Conservation (phyloP, 2,797 vertebrate species). For the Microctenopoma steveboyesi region DNA sequence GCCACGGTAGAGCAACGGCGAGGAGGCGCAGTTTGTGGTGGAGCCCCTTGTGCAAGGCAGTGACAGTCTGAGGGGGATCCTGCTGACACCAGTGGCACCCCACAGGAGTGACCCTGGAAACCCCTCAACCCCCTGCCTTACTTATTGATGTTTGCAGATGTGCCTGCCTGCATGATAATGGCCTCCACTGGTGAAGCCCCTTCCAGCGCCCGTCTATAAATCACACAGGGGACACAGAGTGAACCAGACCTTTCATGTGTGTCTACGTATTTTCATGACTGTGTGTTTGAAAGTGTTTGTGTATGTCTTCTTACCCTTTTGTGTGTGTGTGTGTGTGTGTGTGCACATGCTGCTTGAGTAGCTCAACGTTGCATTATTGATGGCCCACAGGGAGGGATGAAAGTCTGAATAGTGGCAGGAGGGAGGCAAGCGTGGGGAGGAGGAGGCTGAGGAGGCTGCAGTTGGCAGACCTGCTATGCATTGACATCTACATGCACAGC, state of each 20-base stretch:
- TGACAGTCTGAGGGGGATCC: slow-evolving; percentile 61
- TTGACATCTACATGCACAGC: slow-evolving; percentile 29
- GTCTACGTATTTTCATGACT: slow-evolving; percentile 35
- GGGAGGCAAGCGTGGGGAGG: slow-evolving; percentile 6
- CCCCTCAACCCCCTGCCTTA: slow-evolving; percentile 56
- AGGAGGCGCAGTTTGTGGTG: slow-evolving; percentile 58
- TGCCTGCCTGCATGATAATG: slow-evolving; percentile 78
- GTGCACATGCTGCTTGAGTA: slow-evolving; percentile 38
- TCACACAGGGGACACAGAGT: slow-evolving; percentile 58
- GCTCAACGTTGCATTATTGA: slow-evolving; percentile 79
- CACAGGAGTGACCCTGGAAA: slow-evolving; percentile 61
- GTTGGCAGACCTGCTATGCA: slow-evolving; percentile 38
- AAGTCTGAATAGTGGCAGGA: slow-evolving; percentile 67
- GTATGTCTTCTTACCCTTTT: slow-evolving; percentile 27
- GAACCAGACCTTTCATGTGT: slow-evolving; percentile 28
- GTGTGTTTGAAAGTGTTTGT: slow-evolving; percentile 31
- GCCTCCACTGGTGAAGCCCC: slow-evolving; percentile 59
- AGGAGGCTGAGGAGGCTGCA: slow-evolving; percentile 38
- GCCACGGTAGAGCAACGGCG: slow-evolving; percentile 36
- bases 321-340: slow-evolving; percentile 25
- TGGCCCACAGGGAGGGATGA: slow-evolving; percentile 75
- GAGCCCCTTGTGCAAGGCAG: slow-evolving; percentile 56
- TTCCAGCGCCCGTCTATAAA: slow-evolving; percentile 68
- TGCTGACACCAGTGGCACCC: slow-evolving; percentile 64
- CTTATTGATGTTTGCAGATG: slow-evolving; percentile 82